phyloP scores from a whole-genome alignment of 2,888 invertebrate species.

The Nasonovia ribisnigri region DNA sequence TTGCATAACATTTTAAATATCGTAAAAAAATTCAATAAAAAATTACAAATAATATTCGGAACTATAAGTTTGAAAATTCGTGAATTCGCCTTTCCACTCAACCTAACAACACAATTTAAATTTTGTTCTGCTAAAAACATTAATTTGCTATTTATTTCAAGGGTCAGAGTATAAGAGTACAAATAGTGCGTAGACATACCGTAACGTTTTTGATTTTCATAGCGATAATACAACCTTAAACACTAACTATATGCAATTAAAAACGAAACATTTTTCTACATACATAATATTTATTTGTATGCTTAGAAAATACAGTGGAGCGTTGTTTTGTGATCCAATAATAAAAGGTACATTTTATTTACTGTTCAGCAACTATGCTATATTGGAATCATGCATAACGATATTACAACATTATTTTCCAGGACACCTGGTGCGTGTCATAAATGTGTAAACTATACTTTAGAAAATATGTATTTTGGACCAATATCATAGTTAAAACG shows the following conservation, averaged over 20 bases:
- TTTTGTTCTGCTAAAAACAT: too few relatives aligned
- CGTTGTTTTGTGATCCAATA: neutral
- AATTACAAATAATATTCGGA: too few relatives aligned
- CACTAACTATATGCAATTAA: neutral
- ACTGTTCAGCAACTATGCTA: slow-evolving; percentile 15
- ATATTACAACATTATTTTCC: neutral
- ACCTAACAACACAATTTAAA: too few relatives aligned
- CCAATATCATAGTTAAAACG: neutral
- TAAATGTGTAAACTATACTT: slow-evolving; percentile 13
- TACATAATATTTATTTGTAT: neutral
- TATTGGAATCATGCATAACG: neutral
- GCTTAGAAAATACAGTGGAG: neutral
- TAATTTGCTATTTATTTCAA: too few relatives aligned
- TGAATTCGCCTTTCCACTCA: too few relatives aligned
- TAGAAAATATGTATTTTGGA: neutral
- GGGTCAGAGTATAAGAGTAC: neutral
- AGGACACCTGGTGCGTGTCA: slow-evolving; percentile 27
- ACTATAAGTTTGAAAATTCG: too few relatives aligned
- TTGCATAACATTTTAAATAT: neutral
- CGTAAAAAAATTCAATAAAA: neutral
- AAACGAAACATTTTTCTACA: neutral
- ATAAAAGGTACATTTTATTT: slow-evolving; percentile 1
- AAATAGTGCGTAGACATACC: neutral
- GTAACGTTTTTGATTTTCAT: neutral
- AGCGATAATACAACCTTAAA: neutral